A percentile compares a stretch with the other conserved stretches of the same genome.
Conservation (phyloP, 2,797 vertebrate genomes). For the Stomatorhinus walkeri region DNA sequence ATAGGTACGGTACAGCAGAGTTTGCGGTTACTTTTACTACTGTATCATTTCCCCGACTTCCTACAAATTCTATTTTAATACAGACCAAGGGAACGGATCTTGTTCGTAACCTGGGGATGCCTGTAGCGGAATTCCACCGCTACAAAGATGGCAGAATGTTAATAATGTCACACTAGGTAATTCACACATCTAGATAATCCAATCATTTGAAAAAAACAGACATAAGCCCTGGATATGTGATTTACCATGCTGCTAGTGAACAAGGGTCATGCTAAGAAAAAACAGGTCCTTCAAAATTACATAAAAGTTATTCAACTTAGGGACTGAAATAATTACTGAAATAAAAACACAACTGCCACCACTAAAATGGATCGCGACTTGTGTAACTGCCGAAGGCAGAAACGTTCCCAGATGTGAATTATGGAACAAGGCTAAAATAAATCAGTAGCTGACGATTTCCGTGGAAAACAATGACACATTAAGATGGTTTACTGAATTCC, state of each 20-base stretch:
- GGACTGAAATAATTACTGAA: background rate
- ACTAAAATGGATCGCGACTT: background rate
- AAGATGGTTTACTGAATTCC: background rate
- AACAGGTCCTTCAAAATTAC: background rate
- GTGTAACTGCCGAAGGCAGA: background rate
- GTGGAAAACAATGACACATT: background rate
- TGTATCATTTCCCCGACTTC: background rate
- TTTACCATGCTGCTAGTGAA: background rate
- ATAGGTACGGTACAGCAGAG: background rate
- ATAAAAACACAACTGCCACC: background rate
- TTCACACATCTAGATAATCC: background rate
- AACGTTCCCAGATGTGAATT: background rate
- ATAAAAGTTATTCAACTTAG: background rate
- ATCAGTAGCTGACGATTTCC: background rate
- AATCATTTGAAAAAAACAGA: background rate
- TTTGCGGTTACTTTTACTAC: background rate
- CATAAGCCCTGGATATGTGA: background rate
- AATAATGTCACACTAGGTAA: background rate
- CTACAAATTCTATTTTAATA: background rate
- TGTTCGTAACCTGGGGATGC: background rate
- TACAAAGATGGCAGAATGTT: background rate
- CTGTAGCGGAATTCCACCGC: background rate
- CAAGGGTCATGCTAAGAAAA: background rate
- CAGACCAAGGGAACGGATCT: background rate
- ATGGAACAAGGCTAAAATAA: background rate